Evolutionary conservation across 2,797 vertebrate genomes (phyloP), one percentile per base, ranked within the genome.

Genomic region (Leuciscus waleckii): DNA sequence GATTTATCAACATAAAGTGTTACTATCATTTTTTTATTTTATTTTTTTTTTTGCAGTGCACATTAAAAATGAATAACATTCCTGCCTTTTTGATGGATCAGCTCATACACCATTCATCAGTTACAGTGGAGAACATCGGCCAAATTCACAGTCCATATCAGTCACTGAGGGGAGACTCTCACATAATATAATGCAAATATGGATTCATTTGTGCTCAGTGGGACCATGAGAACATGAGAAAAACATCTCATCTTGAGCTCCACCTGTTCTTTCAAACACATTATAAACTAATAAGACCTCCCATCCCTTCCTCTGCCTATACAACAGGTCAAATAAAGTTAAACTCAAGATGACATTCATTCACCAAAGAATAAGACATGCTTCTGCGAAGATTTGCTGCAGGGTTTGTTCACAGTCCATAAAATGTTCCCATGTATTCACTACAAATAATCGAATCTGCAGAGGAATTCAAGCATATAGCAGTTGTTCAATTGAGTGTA

Each of bases 291-390:
- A 51, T 32, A 21, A 51, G 26, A 51, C 21, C 29, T 32, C 26
- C 46, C 1, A 19, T 35, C 46, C 49, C 29, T 9, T 35, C 17
- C 7, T 54, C 46, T 54, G 73, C 29, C 17, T 35, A 49, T 16
- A 54, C 73, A 51, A 75, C 3, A 75, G 73, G 29, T 54, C 49
- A 56, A 35, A 75, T 35, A 75, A 54, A 49, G 49, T 75, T 54
- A 5, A 23, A 7, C 29, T 54, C 19, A 21, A 54, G 17, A 35
- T 23, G 43, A 32, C 71, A 51, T n/a, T 74, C 71, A 32, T 51
- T 32, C 46, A 75, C 26, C n/a, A 51, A 74, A 51, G 26, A 54
- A 75, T 13, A 32, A 32, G 71, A 74, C n/a, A 46, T 16, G n/a
- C n/a, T 46, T 73, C 70, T 46, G n/a, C 1, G 14, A 13, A 41